Evolutionary conservation across 2,113 vertebrate species (phyloP).

Genomic region (Trogon surrucura): DNA sequence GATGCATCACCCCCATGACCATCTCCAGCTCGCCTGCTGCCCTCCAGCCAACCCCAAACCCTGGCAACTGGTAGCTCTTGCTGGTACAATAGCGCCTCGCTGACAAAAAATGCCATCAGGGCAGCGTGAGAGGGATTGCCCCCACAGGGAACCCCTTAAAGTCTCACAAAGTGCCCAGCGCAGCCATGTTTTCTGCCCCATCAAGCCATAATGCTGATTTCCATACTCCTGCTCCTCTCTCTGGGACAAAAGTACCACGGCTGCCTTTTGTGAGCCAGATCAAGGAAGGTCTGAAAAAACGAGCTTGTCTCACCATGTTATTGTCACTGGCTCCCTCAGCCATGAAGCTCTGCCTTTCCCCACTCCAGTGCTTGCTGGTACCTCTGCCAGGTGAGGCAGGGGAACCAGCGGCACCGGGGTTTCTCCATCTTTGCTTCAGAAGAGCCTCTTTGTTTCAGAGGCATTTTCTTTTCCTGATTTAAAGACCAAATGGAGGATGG

Average conservation of each 20-base stretch:
- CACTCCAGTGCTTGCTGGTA: fast-evolving
- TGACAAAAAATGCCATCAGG: fast-evolving
- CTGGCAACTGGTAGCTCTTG: background rate
- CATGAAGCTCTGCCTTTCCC: fast-evolving
- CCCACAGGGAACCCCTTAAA: background rate
- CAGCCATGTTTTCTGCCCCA: fast-evolving
- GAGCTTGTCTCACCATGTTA: background rate
- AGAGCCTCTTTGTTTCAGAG: background rate
- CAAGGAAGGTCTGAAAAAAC: background rate
- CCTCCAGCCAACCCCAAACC: background rate
- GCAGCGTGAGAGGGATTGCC: background rate
- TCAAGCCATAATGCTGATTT: background rate
- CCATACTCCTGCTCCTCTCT: background rate
- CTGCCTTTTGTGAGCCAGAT: background rate
- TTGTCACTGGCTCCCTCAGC: fast-evolving
- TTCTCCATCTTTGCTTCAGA: background rate
- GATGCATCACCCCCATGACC: fast-evolving
- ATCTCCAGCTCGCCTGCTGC: background rate
- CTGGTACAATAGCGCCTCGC: fast-evolving
- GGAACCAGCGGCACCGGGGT: fast-evolving
- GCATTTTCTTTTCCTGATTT: fast-evolving
- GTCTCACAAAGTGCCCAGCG: fast-evolving
- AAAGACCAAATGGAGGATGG: background rate
- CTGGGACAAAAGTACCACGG: fast-evolving
- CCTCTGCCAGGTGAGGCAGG: background rate